Percentiles rank a stretch among this genome's conserved stretches.
Evolutionary conservation across 1,140 invertebrate genomes (phyloP).

Genomic region (Idris sp.): DNA sequence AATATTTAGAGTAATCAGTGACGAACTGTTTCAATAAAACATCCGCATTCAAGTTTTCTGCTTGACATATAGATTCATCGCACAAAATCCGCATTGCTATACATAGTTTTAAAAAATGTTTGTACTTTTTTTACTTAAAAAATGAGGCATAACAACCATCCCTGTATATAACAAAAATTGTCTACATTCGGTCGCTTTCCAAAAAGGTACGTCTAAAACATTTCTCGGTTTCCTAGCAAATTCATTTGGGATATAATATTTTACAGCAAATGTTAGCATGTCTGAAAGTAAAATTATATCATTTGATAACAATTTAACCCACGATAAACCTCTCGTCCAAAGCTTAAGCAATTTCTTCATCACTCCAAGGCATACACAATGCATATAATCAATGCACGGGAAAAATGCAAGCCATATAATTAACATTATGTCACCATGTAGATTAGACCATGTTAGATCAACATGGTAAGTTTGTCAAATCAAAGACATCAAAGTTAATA

Average conservation of each 20-base stretch:
- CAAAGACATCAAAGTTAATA: too few relatives aligned
- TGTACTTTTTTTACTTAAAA: constrained; percentile 22
- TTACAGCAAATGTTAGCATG: too few relatives aligned
- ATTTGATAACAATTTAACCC: too few relatives aligned
- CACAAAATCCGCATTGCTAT: constrained; percentile 29
- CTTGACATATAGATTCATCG: neutral
- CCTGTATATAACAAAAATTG: constrained; percentile 51
- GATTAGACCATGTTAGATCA: too few relatives aligned
- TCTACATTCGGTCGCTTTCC: constrained; percentile 51
- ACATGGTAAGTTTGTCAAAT: too few relatives aligned
- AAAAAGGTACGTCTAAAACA: constrained; percentile 30
- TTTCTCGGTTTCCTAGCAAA: constrained; percentile 35
- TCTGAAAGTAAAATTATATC: too few relatives aligned
- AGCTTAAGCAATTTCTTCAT: too few relatives aligned
- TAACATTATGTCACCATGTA: too few relatives aligned
- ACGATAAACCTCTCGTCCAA: too few relatives aligned
- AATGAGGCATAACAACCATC: constrained; percentile 30
- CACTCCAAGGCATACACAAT: too few relatives aligned
- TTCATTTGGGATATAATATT: constrained; percentile 31
- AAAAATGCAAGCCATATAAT: too few relatives aligned
- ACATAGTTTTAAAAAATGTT: constrained; percentile 41
- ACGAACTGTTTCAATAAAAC: constrained; percentile 17
- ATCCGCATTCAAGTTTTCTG: constrained; percentile 10
- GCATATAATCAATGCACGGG: too few relatives aligned
- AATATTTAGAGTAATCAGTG: constrained; percentile 4